phyloP scores from a whole-genome alignment of 2,113 vertebrate species.

The Saguinus midas region DNA sequence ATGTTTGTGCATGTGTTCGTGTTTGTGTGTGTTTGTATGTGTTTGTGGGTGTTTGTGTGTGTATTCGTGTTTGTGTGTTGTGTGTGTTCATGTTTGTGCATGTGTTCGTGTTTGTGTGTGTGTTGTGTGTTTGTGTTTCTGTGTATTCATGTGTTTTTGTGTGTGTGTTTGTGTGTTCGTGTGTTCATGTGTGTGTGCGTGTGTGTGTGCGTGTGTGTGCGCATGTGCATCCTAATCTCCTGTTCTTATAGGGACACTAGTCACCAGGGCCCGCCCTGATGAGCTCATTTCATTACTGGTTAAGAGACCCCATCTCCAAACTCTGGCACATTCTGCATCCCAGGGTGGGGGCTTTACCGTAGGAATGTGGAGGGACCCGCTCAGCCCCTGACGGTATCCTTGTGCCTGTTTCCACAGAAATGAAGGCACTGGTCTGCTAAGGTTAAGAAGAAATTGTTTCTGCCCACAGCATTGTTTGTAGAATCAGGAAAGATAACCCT shows the following conservation, averaged over 20 bases:
- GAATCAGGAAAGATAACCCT: background rate
- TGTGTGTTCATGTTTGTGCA: too few relatives aligned
- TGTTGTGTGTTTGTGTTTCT: too few relatives aligned
- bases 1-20: too few relatives aligned
- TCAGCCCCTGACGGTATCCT: background rate
- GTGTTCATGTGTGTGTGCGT: too few relatives aligned
- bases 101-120: too few relatives aligned
- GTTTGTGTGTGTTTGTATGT: too few relatives aligned
- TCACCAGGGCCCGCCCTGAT: rapidly evolving
- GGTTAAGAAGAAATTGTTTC: background rate
- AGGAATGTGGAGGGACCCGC: rapidly evolving
- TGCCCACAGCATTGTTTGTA: rapidly evolving
- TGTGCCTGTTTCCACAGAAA: background rate
- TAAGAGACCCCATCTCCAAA: too few relatives aligned
- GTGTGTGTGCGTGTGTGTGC: rapidly evolving
- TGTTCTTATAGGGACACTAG: rapidly evolving
- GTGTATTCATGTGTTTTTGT: too few relatives aligned
- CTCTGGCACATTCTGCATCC: too few relatives aligned
- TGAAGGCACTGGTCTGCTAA: rapidly evolving
- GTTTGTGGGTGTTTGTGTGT: too few relatives aligned
- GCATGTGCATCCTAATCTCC: background rate
- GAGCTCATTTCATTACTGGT: background rate
- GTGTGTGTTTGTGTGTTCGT: too few relatives aligned
- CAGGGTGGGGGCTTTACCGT: rapidly evolving
- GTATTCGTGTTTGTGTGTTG: too few relatives aligned